Percentiles rank a stretch among this genome's conserved stretches.
Evolutionary conservation across 1,140 invertebrate species (phyloP).

Genomic region (Homalodisca vitripennis): DNA sequence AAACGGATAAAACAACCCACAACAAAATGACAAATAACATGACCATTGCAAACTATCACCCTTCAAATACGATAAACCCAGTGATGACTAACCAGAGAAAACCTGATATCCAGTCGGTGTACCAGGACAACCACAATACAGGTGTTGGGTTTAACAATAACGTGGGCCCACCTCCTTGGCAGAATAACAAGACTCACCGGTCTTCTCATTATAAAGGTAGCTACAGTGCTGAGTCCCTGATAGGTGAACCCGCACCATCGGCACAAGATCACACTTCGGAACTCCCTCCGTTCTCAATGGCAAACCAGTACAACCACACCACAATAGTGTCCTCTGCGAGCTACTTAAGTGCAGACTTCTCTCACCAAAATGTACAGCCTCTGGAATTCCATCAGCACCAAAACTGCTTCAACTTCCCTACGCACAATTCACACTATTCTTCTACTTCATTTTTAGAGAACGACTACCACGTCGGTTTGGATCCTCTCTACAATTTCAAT

Average conservation of each 20-base stretch:
- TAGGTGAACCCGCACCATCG: slow-evolving; percentile 49
- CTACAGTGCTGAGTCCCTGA: slow-evolving; percentile 60
- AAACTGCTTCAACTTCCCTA: slow-evolving; percentile 34
- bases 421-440: slow-evolving; percentile 12
- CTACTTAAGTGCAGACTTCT: slow-evolving; percentile 1
- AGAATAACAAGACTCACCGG: not conserved
- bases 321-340: slow-evolving; percentile 47
- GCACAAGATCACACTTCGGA: slow-evolving; percentile 45
- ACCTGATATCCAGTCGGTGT: not conserved
- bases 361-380: slow-evolving; percentile 21
- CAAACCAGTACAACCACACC: slow-evolving; percentile 47
- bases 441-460: slow-evolving; percentile 8
- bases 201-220: slow-evolving; percentile 47
- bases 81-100: not conserved
- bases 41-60: not conserved
- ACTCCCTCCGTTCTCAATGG: slow-evolving; percentile 41
- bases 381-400: slow-evolving; percentile 18
- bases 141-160: not conserved
- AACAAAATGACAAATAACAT: not conserved
- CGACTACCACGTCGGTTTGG: slow-evolving; percentile 13
- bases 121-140: slow-evolving; percentile 3
- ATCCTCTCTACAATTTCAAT: not conserved
- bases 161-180: not conserved
- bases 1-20: not conserved
- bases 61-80: too few relatives aligned